Conservation (phyloP, 2,113 vertebrate species). For the Platysternon megacephalum region DNA sequence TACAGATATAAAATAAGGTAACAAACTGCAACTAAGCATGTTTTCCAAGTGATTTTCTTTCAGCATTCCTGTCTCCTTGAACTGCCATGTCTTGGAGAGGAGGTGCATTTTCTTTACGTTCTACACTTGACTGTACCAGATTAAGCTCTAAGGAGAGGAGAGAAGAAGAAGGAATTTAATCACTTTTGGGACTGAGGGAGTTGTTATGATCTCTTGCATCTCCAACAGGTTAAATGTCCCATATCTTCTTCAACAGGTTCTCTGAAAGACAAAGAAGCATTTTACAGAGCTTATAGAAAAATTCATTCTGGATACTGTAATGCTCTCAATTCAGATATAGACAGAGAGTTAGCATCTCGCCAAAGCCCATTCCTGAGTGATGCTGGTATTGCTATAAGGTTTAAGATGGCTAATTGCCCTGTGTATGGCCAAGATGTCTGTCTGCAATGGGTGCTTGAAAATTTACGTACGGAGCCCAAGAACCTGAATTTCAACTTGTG, state of each 20-base stretch:
- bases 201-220: not conserved
- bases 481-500: conserved; percentile 65
- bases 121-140: not conserved
- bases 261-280: conserved; percentile 67
- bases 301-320: conserved; percentile 67
- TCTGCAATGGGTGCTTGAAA: conserved; percentile 66
- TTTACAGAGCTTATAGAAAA: conserved; percentile 65
- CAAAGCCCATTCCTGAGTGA: conserved; percentile 68
- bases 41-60: not conserved
- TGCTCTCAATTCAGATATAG: conserved; percentile 70
- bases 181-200: not conserved
- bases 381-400: conserved; percentile 56
- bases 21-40: accelerated
- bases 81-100: accelerated
- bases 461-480: conserved; percentile 58
- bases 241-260: conserved; percentile 58
- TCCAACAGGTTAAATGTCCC: not conserved
- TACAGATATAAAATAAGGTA: not conserved
- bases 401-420: conserved; percentile 70
- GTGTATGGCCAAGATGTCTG: conserved; percentile 70
- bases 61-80: not conserved
- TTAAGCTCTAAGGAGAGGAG: conserved; percentile 9
- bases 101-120: not conserved
- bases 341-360: conserved; percentile 55
- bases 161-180: not conserved